Base-by-base conservation (phyloP, 2,888 invertebrate species). In the Diabrotica balteata region DNA sequence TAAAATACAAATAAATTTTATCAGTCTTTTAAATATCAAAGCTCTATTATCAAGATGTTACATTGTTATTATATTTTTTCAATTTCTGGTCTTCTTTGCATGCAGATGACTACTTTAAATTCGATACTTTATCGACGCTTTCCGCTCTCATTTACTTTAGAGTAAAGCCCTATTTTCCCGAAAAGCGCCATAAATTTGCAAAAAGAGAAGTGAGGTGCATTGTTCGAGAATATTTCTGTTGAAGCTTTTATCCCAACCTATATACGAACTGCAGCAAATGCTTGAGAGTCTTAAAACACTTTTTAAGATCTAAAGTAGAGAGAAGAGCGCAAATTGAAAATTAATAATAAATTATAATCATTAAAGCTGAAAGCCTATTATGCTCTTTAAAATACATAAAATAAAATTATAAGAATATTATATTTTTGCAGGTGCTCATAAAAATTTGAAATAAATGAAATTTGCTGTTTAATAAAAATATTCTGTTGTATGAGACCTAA, bases 181-280 rank as follows among this genome's bases (percentile, higher is more conserved):
- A 54, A 44, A 53, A 53, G 59, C 55, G 49, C 54, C 54, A 43
- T 54, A 54, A 54, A 46, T 66, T 60, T 60, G 7, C 11, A 55
- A 22, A 49, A 65, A 55, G 55, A 59, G 59, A 59, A 55, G 54
- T 44, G 54, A 44, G 32, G 17, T 43, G 22, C 9, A 49, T 54
- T 53, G 59, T 66, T 53, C 59, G 59, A 59, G 54, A 17, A 66
- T 60, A 66, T 66, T 66, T 60, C 54, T 46, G 59, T 17, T 47
- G 59, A 46, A 50, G 60, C 55, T 59, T 50, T 66, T 66, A 66
- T 66, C 52, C 65, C 59, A 58, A 65, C 59, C 58, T 65, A 47
- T 32, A 52, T 32, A 53, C 43, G 59, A 66, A 59, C 49, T 66
- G 46, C 59, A 66, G 55, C 59, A 44, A 66, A 66, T 66, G 59